These are phyloP conservation scores for Aphis craccivora DNA, from an alignment of 1,140 invertebrate species.

Conservation along the genomic window DNA sequence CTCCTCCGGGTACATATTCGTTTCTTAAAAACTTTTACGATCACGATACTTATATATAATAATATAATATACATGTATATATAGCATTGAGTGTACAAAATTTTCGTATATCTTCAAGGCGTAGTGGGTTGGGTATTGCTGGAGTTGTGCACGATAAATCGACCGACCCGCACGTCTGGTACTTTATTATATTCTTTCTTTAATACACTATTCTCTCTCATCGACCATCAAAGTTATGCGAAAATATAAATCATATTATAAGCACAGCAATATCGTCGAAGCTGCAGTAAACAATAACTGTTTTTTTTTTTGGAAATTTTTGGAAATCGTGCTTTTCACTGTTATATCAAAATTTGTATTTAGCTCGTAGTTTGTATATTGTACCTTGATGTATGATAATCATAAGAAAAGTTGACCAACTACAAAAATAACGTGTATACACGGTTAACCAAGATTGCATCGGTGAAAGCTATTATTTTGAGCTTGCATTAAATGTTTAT, in stretches of 20 bases:
- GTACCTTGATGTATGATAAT: no score
- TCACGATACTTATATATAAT: background rate
- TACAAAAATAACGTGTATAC: no score
- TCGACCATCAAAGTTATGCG: no score
- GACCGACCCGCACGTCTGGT: background rate
- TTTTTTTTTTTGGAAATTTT: background rate
- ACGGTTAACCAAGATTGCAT: no score
- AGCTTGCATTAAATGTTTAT: no score
- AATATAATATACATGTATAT: background rate
- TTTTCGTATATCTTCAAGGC: background rate
- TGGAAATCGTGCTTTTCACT: background rate
- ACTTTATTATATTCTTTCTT: background rate
- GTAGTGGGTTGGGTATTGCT: background rate
- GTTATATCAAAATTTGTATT: background rate
- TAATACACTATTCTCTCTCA: background rate
- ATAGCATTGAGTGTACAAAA: background rate
- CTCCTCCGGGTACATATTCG: constrained; percentile 34
- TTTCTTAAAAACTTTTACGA: constrained; percentile 54
- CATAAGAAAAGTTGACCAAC: no score
- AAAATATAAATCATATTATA: no score
- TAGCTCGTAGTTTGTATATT: background rate
- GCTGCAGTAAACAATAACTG: background rate
- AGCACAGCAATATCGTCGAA: no score
- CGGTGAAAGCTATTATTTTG: no score
- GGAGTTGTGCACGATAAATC: constrained; percentile 10